phyloP scores from a whole-genome alignment of 1,140 invertebrate genomes.

The Himalopsyche phryganea region DNA sequence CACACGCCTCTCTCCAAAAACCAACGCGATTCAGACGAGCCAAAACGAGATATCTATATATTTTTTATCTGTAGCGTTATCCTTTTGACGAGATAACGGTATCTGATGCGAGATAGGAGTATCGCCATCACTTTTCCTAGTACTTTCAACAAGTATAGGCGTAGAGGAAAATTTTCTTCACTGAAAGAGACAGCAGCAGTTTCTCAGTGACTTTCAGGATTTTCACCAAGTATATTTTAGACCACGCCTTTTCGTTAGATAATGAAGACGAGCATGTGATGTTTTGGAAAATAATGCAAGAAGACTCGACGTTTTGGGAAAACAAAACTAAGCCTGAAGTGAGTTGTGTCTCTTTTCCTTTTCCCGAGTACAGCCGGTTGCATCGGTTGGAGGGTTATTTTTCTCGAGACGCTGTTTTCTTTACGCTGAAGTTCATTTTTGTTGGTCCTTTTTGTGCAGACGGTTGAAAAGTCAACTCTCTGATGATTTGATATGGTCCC shows the following conservation, averaged over 20 bases:
- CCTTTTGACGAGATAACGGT: conserved; percentile 15
- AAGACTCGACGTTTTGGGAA: conserved; percentile 19
- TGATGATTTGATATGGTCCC: background rate
- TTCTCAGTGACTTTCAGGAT: background rate
- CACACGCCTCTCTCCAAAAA: background rate
- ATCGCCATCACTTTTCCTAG: conserved; percentile 18
- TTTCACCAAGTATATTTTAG: background rate
- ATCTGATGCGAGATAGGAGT: conserved; percentile 21
- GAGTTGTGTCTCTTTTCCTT: conserved; percentile 5
- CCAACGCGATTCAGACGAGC: background rate
- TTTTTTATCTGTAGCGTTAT: conserved; percentile 15
- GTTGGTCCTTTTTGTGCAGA: conserved; percentile 10
- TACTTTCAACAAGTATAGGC: background rate
- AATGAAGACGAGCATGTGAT: conserved; percentile 28
- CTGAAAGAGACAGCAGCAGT: background rate
- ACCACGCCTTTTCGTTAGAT: conserved; percentile 18
- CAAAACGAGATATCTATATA: conserved; percentile 6
- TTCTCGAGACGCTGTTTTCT: background rate
- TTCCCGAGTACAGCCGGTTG: background rate
- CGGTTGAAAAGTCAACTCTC: conserved; percentile 23
- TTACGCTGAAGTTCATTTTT: conserved; percentile 9
- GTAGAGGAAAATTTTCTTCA: background rate
- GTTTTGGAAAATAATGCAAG: conserved; percentile 27
- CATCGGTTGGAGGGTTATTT: background rate
- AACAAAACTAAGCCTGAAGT: conserved; percentile 17